Evolutionary conservation across 2,113 vertebrate species (phyloP).

Genomic region (Camelus dromedarius): DNA sequence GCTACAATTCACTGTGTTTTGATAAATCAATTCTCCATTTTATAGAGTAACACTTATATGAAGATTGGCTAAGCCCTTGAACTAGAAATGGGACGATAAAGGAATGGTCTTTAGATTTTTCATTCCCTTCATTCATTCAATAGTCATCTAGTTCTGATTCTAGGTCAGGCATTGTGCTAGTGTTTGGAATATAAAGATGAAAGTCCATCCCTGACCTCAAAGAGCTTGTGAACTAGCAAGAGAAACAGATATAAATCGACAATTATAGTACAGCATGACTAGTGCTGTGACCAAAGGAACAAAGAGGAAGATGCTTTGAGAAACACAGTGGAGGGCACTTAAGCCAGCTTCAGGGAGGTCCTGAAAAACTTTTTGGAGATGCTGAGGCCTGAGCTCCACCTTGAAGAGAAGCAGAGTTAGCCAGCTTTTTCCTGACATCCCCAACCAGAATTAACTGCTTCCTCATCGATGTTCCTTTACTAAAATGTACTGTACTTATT

Average conservation of each 20-base stretch:
- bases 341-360: background rate
- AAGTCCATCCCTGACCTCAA: background rate
- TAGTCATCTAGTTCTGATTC: background rate
- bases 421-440: background rate
- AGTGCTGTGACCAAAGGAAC: slow-evolving; percentile 7
- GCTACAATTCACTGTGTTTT: slow-evolving; percentile 34
- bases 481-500: background rate
- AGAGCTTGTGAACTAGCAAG: slow-evolving; percentile 1
- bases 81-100: background rate
- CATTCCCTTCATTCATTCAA: background rate
- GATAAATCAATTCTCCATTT: background rate
- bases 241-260: background rate
- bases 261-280: background rate
- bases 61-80: background rate
- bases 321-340: background rate
- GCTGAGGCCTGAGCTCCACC: background rate
- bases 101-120: background rate
- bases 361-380: background rate
- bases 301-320: slow-evolving; percentile 13
- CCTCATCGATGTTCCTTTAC: background rate
- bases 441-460: background rate
- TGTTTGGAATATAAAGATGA: background rate
- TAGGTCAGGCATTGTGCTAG: background rate
- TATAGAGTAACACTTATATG: background rate
- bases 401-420: background rate